These are phyloP conservation scores for Sebastes paucispinis DNA, from an alignment of 2,797 vertebrate genomes.

Conservation along the genomic window DNA sequence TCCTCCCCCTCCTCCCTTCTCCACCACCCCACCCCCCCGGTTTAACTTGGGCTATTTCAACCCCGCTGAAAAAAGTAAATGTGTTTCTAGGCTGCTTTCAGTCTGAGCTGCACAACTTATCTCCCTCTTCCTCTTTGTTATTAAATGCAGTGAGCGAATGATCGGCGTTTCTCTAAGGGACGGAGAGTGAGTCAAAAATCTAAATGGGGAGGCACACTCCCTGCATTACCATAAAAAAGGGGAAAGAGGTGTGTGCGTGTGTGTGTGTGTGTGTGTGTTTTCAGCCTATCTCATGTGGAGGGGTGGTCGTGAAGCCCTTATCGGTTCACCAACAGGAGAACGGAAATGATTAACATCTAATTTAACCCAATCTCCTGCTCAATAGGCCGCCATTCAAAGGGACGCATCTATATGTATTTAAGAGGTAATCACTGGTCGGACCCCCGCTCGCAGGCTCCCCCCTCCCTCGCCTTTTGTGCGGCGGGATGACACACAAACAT, in stretches of 20 bases:
- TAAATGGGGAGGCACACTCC: constrained; percentile 65
- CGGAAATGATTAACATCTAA: constrained; percentile 85
- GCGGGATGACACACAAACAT: constrained; percentile 75
- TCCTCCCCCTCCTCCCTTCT: neutral
- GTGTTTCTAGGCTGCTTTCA: constrained; percentile 75
- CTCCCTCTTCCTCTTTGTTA: constrained; percentile 71
- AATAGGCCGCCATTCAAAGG: constrained; percentile 72
- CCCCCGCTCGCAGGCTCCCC: constrained; percentile 24
- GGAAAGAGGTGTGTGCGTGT: constrained; percentile 34
- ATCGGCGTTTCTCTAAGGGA: constrained; percentile 71
- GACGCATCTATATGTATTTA: constrained; percentile 79
- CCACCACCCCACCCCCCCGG: neutral
- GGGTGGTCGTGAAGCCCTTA: constrained; percentile 74
- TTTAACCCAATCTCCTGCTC: constrained; percentile 79
- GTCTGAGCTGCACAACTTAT: constrained; percentile 78
- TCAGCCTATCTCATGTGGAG: constrained; percentile 37
- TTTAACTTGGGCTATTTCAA: constrained; percentile 77
- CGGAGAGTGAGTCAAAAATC: constrained; percentile 64
- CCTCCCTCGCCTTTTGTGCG: constrained; percentile 50
- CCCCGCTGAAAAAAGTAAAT: constrained; percentile 67
- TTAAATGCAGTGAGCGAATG: constrained; percentile 69
- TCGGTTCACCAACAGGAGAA: constrained; percentile 81
- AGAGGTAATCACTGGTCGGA: constrained; percentile 77
- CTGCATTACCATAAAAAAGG: constrained; percentile 76
- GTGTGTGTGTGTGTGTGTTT: constrained; percentile 10